Base-by-base conservation (phyloP, 2,888 invertebrate species). In the Rotaria socialis region DNA sequence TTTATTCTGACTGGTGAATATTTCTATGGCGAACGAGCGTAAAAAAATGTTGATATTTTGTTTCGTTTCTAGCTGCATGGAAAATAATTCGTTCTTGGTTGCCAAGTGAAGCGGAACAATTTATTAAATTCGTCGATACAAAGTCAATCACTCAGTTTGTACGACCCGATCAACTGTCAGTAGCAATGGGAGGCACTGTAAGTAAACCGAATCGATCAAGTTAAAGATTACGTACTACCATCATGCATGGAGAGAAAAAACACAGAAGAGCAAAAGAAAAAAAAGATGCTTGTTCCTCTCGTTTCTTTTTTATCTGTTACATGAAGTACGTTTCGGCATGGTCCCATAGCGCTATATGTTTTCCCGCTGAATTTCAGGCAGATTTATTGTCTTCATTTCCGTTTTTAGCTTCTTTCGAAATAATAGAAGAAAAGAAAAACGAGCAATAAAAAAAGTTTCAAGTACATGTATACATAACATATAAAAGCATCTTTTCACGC, bases 81-180 rank as follows among this genome's bases (percentile, higher is more conserved):
- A 80, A 80, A 35, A 93, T 97, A 80, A 94, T 97, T 16, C 96
- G 96, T 91, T 92, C 94, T 0, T 93, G 96, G 92, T 91, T 97
- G 86, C 96, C 96, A 4, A 94, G 95, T 0, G 95, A 95, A 91
- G 96, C 96, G 19, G 94, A 96, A 41, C 94, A 95, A 89, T 94
- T 94, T 91, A 94, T 97, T 90, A 96, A 95, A 91, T 95, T 96
- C 92, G 93, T 95, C 0, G 47, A 80, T 80, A 95, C 94, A 90
- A 94, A 94, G 87, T 93, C 93, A 27, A 92, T 97, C 85, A 94
- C 93, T 87, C 94, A 94, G 27, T 94, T 93, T 89, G 94, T 97
- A 4, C 92, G 94, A 85, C 92, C 93, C 0, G 94, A 95, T 88
- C 94, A 95, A 89, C 94, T 92, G 16, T 89, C 89, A 85, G 89